These are phyloP conservation scores for Pelecanus crispus DNA, from an alignment of 2,113 vertebrate genomes.

Conservation along the genomic window DNA sequence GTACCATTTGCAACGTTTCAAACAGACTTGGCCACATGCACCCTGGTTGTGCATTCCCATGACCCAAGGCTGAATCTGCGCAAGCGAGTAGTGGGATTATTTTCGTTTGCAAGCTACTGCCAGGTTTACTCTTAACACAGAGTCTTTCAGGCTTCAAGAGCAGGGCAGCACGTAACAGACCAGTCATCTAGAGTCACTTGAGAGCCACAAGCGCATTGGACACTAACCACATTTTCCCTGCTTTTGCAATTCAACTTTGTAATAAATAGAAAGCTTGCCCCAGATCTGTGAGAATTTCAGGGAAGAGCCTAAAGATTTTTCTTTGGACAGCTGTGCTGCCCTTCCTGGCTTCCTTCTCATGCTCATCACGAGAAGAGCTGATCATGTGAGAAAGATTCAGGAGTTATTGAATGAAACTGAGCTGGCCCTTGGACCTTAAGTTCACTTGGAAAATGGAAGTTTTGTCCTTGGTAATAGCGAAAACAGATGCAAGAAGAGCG, in stretches of 20 bases:
- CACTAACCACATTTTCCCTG: not conserved
- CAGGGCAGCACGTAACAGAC: not conserved
- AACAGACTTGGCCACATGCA: not conserved
- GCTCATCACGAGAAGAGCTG: not conserved
- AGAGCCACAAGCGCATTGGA: not conserved
- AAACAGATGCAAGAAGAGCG: constrained; percentile 1
- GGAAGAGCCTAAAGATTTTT: not conserved
- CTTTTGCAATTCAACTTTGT: not conserved
- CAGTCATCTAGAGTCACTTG: not conserved
- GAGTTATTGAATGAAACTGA: not conserved
- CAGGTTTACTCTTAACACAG: not conserved
- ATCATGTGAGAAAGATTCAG: not conserved
- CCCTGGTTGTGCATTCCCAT: not conserved
- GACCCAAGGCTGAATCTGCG: not conserved
- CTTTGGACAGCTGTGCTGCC: not conserved
- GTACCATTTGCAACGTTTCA: not conserved
- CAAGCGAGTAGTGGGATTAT: not conserved
- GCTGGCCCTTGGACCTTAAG: not conserved
- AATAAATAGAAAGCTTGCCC: not conserved
- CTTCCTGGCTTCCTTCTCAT: not conserved
- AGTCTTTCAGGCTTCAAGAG: not conserved
- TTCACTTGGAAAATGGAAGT: not conserved
- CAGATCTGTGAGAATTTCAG: not conserved
- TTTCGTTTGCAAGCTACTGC: not conserved
- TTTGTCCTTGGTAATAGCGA: not conserved